Conservation (phyloP, 2,113 vertebrate species). For the Octodon degus region DNA sequence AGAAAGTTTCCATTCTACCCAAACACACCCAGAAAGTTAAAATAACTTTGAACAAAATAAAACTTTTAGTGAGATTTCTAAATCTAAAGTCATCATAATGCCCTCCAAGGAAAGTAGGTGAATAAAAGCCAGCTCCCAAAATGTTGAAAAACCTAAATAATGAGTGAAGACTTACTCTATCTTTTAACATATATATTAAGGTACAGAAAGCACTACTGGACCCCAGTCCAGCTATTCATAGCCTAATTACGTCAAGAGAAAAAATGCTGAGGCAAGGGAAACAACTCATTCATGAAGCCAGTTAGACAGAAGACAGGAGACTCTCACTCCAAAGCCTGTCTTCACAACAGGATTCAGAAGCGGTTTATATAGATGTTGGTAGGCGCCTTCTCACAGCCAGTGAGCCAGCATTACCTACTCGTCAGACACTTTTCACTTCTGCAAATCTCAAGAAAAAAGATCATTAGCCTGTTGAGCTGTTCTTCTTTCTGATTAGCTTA, state of each 20-base stretch:
- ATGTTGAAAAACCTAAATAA: not conserved
- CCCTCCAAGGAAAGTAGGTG: not conserved
- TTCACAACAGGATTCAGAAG: not conserved
- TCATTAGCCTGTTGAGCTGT: not conserved
- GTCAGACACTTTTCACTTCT: not conserved
- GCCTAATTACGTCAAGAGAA: not conserved
- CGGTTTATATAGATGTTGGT: not conserved
- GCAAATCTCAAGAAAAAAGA: not conserved
- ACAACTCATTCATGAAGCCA: not conserved
- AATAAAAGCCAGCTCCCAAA: not conserved
- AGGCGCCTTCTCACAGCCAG: not conserved
- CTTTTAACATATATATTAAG: not conserved
- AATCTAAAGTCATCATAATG: conserved; percentile 13
- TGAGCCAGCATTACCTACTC: not conserved
- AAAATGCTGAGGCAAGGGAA: too few species aligned
- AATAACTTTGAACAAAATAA: conserved; percentile 14
- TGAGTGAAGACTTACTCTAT: not conserved
- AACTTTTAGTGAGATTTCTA: not conserved
- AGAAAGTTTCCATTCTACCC: not conserved
- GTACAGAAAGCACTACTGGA: not conserved
- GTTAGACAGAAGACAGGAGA: not conserved
- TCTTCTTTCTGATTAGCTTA: not conserved
- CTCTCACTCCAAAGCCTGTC: not conserved
- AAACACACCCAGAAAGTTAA: conserved; percentile 36
- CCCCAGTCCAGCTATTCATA: not conserved